Conservation (phyloP, 2,113 vertebrate genomes). For the Petrocephalus microphthalmus region DNA sequence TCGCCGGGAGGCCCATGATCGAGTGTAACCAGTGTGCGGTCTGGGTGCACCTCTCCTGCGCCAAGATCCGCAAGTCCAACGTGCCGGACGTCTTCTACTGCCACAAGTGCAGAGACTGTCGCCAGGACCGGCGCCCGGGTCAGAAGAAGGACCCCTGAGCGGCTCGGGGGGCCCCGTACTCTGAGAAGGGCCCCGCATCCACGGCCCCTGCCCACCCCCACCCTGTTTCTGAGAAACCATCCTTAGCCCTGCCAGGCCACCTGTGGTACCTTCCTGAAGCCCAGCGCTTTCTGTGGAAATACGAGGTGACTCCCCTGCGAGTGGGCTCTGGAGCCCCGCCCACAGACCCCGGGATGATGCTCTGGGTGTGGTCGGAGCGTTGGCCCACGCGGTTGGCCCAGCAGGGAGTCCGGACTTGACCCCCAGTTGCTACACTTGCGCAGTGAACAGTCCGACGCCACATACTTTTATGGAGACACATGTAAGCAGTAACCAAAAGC, state of each 20-base stretch:
- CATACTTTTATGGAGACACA: not conserved
- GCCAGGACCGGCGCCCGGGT: conserved; percentile 46
- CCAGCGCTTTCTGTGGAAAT: not conserved
- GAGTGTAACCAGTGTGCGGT: conserved; percentile 84
- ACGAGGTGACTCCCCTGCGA: not conserved
- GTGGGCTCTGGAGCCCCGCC: not conserved
- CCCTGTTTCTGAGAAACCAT: not conserved
- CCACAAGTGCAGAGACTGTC: conserved; percentile 79
- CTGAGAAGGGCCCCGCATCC: not conserved
- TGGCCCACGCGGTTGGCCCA: not conserved
- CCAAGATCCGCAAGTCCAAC: conserved; percentile 88
- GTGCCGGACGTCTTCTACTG: conserved; percentile 91
- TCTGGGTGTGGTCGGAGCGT: not conserved
- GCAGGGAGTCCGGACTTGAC: not conserved
- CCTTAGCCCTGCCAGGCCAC: not conserved
- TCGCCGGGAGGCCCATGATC: conserved; percentile 85
- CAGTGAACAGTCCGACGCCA: not conserved
- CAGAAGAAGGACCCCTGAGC: conserved; percentile 31
- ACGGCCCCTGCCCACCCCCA: not conserved
- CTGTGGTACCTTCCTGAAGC: not conserved
- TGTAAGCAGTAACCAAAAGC: conserved; percentile 13
- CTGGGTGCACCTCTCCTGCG: conserved; percentile 87
- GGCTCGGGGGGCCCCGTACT: not conserved
- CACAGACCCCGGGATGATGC: not conserved
- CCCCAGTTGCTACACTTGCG: not conserved